Percentiles rank a stretch among this genome's conserved stretches.
Conservation (phyloP, 2,888 invertebrate genomes). For the Oligia strigilis region DNA sequence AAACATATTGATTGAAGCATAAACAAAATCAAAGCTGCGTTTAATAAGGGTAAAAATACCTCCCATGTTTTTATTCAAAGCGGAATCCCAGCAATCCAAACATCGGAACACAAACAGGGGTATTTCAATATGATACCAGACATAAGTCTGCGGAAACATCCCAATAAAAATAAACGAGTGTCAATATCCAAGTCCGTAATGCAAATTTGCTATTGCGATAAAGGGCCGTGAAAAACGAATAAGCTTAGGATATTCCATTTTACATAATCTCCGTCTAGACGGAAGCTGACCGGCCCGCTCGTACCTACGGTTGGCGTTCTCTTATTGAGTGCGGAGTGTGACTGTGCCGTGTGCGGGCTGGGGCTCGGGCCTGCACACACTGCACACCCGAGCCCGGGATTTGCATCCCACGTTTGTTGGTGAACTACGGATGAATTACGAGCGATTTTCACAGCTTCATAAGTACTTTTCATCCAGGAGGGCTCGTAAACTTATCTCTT, state of each 20-base stretch:
- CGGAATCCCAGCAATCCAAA: slow-evolving; percentile 64
- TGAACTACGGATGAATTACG: slow-evolving; percentile 78
- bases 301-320: slow-evolving; percentile 70
- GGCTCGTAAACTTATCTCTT: slow-evolving; percentile 64
- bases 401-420: slow-evolving; percentile 79
- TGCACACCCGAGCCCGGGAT: slow-evolving; percentile 69
- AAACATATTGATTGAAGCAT: slow-evolving; percentile 13
- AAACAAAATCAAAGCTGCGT: slow-evolving; percentile 25
- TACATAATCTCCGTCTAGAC: slow-evolving; percentile 89
- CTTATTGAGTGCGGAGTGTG: slow-evolving; percentile 72
- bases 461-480: slow-evolving; percentile 75
- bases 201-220: slow-evolving; percentile 82
- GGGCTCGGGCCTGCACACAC: slow-evolving; percentile 46
- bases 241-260: slow-evolving; percentile 82
- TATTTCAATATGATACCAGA: slow-evolving; percentile 73
- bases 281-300: slow-evolving; percentile 79
- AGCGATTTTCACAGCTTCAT: slow-evolving; percentile 78
- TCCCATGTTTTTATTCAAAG: slow-evolving; percentile 69
- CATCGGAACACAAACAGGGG: slow-evolving; percentile 72
- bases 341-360: slow-evolving; percentile 50
- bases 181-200: slow-evolving; percentile 79
- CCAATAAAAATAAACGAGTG: slow-evolving; percentile 81
- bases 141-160: slow-evolving; percentile 76
- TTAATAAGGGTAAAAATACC: slow-evolving; percentile 39
- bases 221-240: slow-evolving; percentile 82